Base-by-base conservation (phyloP, 2,888 invertebrate species). In the Ectemnius cavifrons region DNA sequence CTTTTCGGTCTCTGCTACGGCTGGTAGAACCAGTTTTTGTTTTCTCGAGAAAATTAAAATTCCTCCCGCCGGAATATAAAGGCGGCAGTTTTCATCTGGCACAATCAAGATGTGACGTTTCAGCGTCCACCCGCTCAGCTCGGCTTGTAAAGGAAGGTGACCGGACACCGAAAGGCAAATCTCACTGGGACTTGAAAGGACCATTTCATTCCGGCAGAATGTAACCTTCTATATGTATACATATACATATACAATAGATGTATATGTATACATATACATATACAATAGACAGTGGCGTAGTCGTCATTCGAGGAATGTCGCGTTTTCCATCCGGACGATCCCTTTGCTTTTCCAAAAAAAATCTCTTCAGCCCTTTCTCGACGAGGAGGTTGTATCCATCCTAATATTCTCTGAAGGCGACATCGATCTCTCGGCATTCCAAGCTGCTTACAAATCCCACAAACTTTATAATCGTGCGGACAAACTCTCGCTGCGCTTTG, bases 21-120 rank as follows among this genome's bases (percentile, higher is more conserved):
- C 75, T 67, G 72, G 73, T 52, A 73, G 68, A 84, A 85, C 84
- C 82, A 84, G 85, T 84, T 85, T 79, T 71, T 84, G 78, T 85
- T 85, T 85, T 80, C 73, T 73, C 68, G 79, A 83, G 77, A 81
- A 85, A 84, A 84, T 85, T 81, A 85, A 81, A 82, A 85, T 84
- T 85, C 82, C 82, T 76, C 75, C 63, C 65, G 69, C 47, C 60
- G 61, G 69, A 47, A 66, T 77, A 71, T 79, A 81, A 82, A 73
- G 28, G 76, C 82, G 77, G 71, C 71, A 67, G 77, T 82, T 82
- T 81, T 81, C 75, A 82, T 81, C 81, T 70, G 64, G 67, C 66
- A 74, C 68, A 78, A 87, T 86, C 83, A 84, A 87, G 83, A 84
- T 83, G 81, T 82, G 80, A 86, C 75, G 76, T 80, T 86, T 83